Base-by-base conservation (phyloP, 2,113 vertebrate genomes). In the Caloenas nicobarica region DNA sequence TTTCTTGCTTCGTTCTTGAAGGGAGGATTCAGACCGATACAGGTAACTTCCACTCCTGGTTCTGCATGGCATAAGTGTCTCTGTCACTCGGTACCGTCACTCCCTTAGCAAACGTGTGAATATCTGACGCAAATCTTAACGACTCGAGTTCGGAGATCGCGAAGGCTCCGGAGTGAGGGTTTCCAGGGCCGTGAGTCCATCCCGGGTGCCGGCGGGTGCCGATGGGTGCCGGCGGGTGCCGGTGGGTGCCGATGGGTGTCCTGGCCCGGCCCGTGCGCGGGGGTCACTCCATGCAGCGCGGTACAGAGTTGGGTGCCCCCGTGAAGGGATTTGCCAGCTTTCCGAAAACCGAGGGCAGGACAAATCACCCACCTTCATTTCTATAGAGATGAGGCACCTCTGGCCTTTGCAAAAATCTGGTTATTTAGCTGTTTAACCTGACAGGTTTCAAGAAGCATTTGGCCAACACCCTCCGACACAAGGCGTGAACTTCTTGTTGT, bases 1-100 rank as follows among this genome's bases (percentile, higher is more conserved):
- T 98, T 98, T 98, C 98, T 98, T 98, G 98, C 99, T 99, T 98
- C 99, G 98, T 98, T 97, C 97, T 98, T 99, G 98, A 99, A 99
- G 99, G 99, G 99, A 99, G 99, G 99, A 99, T 99, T 99, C 99
- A 99, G 99, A 98, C 99, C 99, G 81, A 98, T 98, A 90, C 98
- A 98, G 98, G 98, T 98, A 98, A 98, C 69, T 97, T 88, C 80
- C 73, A 91, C 88, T 97, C 95, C 91, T 97, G 95, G 97, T 98
- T 98, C 97, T 98, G 98, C 98, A 98, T 98, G 98, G 97, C 96
- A 60, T 97, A 74, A 85, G 91, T 97, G 90, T 97, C 94, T 93
- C 92, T 93, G 42, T 79, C 89, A 81, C 81, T 48, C 24, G 44
- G 40, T 86, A 9, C 78, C 90, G 62, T 74, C 80, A 62, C 87